phyloP scores from a whole-genome alignment of 2,113 vertebrate species.

The Prietella phreatophila region DNA sequence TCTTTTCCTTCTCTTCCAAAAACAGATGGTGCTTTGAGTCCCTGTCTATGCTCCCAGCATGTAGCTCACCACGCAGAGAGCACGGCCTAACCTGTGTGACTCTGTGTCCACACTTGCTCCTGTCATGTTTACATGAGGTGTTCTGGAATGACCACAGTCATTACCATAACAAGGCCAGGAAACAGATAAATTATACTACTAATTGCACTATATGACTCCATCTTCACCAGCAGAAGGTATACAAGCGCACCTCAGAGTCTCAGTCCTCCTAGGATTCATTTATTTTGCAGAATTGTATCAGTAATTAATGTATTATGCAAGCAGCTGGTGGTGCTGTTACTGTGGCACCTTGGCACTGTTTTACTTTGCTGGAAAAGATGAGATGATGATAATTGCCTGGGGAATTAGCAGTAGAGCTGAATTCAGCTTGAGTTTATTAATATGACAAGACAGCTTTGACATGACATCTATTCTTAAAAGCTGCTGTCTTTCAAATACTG shows the following conservation, averaged over 20 bases:
- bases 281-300: background rate
- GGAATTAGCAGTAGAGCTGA: background rate
- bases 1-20: constrained; percentile 5
- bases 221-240: background rate
- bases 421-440: background rate
- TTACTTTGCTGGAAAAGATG: background rate
- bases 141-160: background rate
- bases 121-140: constrained; percentile 22
- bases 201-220: background rate
- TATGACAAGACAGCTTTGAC: background rate
- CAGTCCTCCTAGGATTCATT: background rate
- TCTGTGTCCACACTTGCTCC: constrained; percentile 1
- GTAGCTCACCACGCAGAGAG: background rate
- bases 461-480: background rate
- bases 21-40: constrained; percentile 16
- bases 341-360: background rate
- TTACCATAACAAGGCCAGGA: constrained; percentile 10
- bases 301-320: constrained; percentile 13
- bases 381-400: background rate
- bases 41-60: constrained; percentile 12
- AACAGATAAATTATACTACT: background rate
- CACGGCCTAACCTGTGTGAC: constrained; percentile 12
- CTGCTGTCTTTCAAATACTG: background rate
- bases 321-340: background rate
- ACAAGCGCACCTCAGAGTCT: background rate